A percentile compares a stretch with the other conserved stretches of the same genome.
Conservation (phyloP, 2,113 vertebrate species). For the Sander vitreus region DNA sequence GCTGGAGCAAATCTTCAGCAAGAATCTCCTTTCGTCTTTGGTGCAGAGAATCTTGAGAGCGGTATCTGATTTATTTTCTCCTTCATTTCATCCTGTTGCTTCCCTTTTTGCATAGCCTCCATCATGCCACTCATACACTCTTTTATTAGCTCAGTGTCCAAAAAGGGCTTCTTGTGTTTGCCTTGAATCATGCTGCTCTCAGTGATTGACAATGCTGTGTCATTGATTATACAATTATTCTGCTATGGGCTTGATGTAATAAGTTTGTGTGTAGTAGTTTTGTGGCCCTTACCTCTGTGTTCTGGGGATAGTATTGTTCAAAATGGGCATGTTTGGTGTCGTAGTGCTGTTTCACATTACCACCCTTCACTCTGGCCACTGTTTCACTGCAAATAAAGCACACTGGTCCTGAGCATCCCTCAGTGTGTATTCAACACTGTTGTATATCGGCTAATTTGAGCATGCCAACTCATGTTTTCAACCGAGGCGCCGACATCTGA, state of each 20-base stretch:
- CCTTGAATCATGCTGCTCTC: not conserved
- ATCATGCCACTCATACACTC: not conserved
- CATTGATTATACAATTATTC: conserved; percentile 12
- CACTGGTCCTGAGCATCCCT: not conserved
- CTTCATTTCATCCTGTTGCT: conserved; percentile 15
- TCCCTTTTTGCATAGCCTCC: not conserved
- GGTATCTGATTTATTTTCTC: conserved; percentile 11
- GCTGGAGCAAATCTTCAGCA: conserved; percentile 12
- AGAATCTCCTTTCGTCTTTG: conserved; percentile 8
- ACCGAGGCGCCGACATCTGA: not conserved
- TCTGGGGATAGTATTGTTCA: not conserved
- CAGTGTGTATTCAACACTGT: not conserved
- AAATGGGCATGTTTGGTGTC: not conserved
- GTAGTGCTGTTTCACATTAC: not conserved
- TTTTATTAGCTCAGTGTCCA: conserved; percentile 8
- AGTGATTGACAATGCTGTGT: not conserved
- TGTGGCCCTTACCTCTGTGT: not conserved
- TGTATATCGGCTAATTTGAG: not conserved
- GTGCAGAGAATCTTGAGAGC: not conserved
- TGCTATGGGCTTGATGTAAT: not conserved
- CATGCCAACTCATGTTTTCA: not conserved
- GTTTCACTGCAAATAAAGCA: not conserved
- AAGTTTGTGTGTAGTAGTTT: not conserved
- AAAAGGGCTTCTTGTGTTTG: conserved; percentile 9
- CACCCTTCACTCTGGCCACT: not conserved